phyloP scores from a whole-genome alignment of 1,140 invertebrate genomes.

The Brachionus koreanus region DNA sequence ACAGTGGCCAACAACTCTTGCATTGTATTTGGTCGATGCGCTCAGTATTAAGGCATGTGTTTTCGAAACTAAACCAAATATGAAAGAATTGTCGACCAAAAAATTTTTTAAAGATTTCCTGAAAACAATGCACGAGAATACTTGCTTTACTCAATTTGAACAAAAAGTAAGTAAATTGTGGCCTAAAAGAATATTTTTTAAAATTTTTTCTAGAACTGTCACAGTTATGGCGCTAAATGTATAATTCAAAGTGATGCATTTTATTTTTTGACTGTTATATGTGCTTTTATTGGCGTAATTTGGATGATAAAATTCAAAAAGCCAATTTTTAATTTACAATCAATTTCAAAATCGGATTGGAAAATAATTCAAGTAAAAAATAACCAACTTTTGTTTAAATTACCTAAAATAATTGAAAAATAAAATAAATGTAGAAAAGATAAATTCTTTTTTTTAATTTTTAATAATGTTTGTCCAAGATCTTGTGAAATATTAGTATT shows the following conservation, averaged over 20 bases:
- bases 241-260: neutral
- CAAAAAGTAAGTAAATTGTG: neutral
- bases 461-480: too few relatives aligned
- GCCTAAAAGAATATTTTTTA: neutral
- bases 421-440: neutral
- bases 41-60: neutral
- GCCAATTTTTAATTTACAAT: neutral
- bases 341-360: neutral
- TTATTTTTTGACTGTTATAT: conserved; percentile 7
- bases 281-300: neutral
- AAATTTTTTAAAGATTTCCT: neutral
- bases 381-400: neutral
- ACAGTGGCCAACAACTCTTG: neutral
- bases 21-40: neutral
- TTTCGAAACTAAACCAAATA: neutral
- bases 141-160: neutral
- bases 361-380: neutral
- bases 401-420: neutral
- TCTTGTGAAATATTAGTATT: too few relatives aligned
- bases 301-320: conserved; percentile 3
- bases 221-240: neutral
- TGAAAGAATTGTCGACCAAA: neutral
- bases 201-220: neutral
- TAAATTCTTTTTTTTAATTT: neutral
- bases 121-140: neutral